Evolutionary conservation across 2,888 invertebrate genomes (phyloP), one percentile per base, ranked within the genome.

Genomic region (Netelia virgata): DNA sequence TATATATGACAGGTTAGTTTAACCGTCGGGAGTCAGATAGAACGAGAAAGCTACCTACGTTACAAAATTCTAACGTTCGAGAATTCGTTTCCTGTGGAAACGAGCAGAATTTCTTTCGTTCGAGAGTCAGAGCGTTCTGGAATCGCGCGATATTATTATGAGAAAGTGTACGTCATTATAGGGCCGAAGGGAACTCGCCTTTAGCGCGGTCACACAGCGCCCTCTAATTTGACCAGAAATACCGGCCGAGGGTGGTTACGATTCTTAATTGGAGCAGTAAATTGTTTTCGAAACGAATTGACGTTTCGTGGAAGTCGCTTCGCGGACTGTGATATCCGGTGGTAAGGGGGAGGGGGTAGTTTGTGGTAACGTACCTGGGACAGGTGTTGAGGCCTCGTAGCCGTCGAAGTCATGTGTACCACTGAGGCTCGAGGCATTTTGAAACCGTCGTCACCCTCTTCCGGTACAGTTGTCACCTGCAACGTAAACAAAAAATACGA

Each of bases 351-450:
- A 59, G 28, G 20, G 28, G 20, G 9, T 14, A 23, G 64, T 41
- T 28, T 28, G 18, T 47, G 10, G 63, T 1, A 9, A n/a, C 70
- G 87, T 90, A 93, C 93, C 92, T 93, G 93, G 23, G 93, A 93
- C 91, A 93, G 91, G 90, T 93, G 93, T 85, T 93, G 93, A 63
- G 93, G 93, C 88, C 91, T 91, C 68, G 91, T 93, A 53, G 93
- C 92, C 86, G 92, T 92, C 82, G 93, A 93, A 86, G 93, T 92
- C 92, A 93, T 93, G 90, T 93, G 93, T 86, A 93, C 93, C 86
- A 93, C 92, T 82, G 93, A 92, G 79, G 92, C 90, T 88, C 92
- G 89, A 84, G 93, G 92, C 90, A 93, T 92, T 89, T 91, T 93
- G 87, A 92, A 93, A 87, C 90, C 91, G 91, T 92, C 90, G 86